Conservation (phyloP, 2,888 invertebrate species). For the Tetragnatha montana region DNA sequence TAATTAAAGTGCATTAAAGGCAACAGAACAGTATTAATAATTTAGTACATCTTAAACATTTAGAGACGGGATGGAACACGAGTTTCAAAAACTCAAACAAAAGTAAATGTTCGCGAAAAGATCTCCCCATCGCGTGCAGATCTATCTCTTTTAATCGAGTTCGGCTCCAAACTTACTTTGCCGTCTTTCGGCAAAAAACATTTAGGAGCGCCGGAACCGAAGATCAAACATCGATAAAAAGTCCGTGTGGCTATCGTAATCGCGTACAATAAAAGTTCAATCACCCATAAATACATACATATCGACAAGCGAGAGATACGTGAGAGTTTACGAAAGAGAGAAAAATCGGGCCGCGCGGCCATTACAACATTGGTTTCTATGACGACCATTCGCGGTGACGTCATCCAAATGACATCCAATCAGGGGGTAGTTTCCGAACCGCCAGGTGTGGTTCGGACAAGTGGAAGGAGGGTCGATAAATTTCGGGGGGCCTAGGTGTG, state of each 20-base stretch:
- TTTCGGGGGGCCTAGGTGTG: constrained; percentile 61
- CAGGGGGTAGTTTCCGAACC: constrained; percentile 54
- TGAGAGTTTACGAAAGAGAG: constrained; percentile 26
- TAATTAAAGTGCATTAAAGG: too few relatives aligned
- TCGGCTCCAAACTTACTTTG: neutral
- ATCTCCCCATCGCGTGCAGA: too few relatives aligned
- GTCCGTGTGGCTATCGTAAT: constrained; percentile 57
- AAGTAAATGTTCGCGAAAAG: too few relatives aligned
- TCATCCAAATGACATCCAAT: constrained; percentile 67
- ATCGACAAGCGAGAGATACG: constrained; percentile 52
- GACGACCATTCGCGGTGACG: constrained; percentile 60
- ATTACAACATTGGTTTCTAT: constrained; percentile 66
- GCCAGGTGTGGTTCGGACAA: constrained; percentile 69
- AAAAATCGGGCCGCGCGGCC: constrained; percentile 38
- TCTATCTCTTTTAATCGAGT: neutral
- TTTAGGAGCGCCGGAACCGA: constrained; percentile 30
- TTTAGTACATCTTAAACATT: too few relatives aligned
- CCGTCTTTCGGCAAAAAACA: neutral
- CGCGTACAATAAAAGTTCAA: constrained; percentile 63
- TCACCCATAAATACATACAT: constrained; percentile 65
- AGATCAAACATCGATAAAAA: constrained; percentile 63
- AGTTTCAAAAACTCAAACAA: too few relatives aligned
- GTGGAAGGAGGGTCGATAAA: constrained; percentile 61
- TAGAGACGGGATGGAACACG: too few relatives aligned
- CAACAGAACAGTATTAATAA: too few relatives aligned